Percentiles rank a stretch among this genome's conserved stretches.
phyloP scores from a whole-genome alignment of 92 coral and sea anemone species.

The Parazoanthus swiftii region DNA sequence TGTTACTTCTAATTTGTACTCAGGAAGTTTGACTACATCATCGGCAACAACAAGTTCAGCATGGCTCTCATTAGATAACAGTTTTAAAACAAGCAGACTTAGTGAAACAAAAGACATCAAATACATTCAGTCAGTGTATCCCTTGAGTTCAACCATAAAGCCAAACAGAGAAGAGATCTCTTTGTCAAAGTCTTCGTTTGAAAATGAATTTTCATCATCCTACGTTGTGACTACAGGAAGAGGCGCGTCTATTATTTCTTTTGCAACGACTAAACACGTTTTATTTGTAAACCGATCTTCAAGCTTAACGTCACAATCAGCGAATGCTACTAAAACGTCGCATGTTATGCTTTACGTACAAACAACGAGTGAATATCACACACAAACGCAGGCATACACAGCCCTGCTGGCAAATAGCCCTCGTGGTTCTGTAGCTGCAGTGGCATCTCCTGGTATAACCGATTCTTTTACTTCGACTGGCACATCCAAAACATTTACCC shows the following conservation, averaged over 20 bases:
- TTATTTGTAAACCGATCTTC: neutral
- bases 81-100: neutral
- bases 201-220: neutral
- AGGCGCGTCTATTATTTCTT: neutral
- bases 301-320: neutral
- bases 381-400: neutral
- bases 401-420: neutral
- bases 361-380: no score
- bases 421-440: neutral
- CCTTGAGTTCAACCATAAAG: neutral
- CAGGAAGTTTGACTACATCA: neutral
- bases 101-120: neutral
- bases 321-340: neutral
- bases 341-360: neutral
- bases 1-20: neutral
- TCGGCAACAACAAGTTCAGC: neutral
- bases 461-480: no score
- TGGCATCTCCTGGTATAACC: neutral
- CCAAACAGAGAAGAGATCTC: neutral
- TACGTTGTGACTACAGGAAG: neutral
- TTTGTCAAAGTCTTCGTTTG: neutral
- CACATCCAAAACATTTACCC: neutral
- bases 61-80: neutral
- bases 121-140: neutral
- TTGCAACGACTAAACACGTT: neutral